These are phyloP conservation scores for Pachypsylla venusta DNA, from an alignment of 1,140 invertebrate species.

Conservation along the genomic window DNA sequence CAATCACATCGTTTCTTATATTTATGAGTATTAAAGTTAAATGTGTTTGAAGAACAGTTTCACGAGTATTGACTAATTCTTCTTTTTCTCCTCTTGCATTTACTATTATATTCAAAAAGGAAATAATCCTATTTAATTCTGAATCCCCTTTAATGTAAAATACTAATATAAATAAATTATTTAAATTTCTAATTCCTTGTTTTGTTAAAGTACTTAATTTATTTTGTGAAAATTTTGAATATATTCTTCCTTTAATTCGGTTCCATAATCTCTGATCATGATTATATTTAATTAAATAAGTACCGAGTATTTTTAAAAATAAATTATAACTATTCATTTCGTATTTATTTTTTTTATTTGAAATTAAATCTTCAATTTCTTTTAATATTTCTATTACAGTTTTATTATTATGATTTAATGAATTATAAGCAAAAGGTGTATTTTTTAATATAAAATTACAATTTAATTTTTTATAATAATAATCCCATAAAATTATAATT, in stretches of 20 bases:
- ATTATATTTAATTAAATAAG: neutral
- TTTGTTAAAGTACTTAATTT: conserved; percentile 33
- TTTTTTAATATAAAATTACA: conserved; percentile 29
- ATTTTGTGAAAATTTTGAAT: conserved; percentile 33
- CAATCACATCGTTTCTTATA: neutral
- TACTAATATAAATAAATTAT: conserved; percentile 31
- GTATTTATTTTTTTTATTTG: neutral
- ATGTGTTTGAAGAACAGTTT: neutral
- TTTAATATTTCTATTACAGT: neutral
- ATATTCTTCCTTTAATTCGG: conserved; percentile 35
- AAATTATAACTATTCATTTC: neutral
- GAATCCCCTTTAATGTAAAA: neutral
- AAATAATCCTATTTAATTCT: neutral
- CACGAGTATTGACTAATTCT: neutral
- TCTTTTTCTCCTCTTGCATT: neutral
- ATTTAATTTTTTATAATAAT: conserved; percentile 34
- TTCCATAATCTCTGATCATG: conserved; percentile 32
- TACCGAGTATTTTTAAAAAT: neutral
- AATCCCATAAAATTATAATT: conserved; percentile 33
- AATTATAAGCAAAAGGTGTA: neutral
- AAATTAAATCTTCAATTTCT: neutral
- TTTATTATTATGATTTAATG: neutral
- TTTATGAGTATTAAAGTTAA: neutral
- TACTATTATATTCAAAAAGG: neutral
- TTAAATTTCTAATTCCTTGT: conserved; percentile 33